These are phyloP conservation scores for Halesus radiatus DNA, from an alignment of 1,140 invertebrate species.

Conservation along the genomic window DNA sequence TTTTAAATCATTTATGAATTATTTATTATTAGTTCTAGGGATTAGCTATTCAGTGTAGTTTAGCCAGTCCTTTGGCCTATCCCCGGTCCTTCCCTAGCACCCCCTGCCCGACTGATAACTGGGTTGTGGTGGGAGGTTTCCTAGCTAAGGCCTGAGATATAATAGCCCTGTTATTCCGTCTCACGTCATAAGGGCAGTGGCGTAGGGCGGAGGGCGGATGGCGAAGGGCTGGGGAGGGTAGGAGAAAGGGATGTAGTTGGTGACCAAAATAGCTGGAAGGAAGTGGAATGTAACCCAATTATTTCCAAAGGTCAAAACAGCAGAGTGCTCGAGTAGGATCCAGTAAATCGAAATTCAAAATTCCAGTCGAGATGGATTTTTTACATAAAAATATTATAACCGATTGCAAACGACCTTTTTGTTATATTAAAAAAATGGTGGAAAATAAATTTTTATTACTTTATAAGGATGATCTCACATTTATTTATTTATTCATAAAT, in stretches of 20 bases:
- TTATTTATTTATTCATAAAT: too few species aligned
- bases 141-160: constrained; percentile 25
- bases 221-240: neutral
- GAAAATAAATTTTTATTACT: too few species aligned
- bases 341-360: too few species aligned
- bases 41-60: neutral
- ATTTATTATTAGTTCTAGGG: neutral
- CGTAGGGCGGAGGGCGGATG: neutral
- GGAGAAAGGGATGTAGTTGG: neutral
- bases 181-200: constrained; percentile 6
- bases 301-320: neutral
- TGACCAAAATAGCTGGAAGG: neutral
- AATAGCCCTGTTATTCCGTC: constrained; percentile 32
- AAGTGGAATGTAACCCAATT: neutral
- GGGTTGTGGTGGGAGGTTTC: neutral
- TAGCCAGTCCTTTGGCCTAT: neutral
- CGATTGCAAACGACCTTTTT: too few species aligned
- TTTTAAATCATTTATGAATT: too few species aligned
- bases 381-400: too few species aligned
- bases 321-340: neutral
- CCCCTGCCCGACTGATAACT: neutral
- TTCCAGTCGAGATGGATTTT: too few species aligned
- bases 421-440: too few species aligned
- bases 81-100: neutral
- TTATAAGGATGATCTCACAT: too few species aligned